phyloP scores from a whole-genome alignment of 2,797 vertebrate genomes.

The Thalassophryne amazonica region DNA sequence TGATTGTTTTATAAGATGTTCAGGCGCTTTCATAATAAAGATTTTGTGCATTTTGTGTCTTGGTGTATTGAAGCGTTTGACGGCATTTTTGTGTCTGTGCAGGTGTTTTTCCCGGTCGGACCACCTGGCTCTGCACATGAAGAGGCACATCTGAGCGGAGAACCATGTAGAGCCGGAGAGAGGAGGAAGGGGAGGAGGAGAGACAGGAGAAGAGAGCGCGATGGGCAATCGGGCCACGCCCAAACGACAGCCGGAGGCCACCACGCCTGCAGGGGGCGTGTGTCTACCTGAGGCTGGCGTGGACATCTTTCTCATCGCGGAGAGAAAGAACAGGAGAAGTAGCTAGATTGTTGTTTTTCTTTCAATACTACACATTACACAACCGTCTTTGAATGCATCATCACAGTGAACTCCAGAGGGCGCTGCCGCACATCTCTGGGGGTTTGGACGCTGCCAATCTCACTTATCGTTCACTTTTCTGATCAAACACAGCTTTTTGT shows the following conservation, averaged over 20 bases:
- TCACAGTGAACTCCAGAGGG: conserved; percentile 78
- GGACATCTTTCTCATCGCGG: conserved; percentile 13
- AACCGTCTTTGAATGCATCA: conserved; percentile 69
- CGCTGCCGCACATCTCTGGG: conserved; percentile 75
- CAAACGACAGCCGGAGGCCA: conserved; percentile 34
- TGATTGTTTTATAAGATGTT: too few species aligned
- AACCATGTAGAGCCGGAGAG: not conserved
- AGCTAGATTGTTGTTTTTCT: conserved; percentile 76
- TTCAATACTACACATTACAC: conserved; percentile 54
- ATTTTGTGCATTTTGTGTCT: too few species aligned
- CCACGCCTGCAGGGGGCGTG: conserved; percentile 26
- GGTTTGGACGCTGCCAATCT: conserved; percentile 80
- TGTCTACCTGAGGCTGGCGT: conserved; percentile 26
- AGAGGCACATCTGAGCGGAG: conserved; percentile 91
- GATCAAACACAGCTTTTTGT: conserved; percentile 43
- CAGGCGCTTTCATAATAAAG: too few species aligned
- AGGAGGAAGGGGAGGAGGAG: conserved; percentile 25
- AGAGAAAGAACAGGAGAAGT: conserved; percentile 48
- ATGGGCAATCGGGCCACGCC: conserved; percentile 57
- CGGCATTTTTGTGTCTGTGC: not conserved
- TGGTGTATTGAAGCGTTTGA: too few species aligned
- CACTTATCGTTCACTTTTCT: conserved; percentile 50
- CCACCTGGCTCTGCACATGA: conserved; percentile 99
- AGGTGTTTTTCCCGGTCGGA: conserved; percentile 99
- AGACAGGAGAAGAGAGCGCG: conserved; percentile 44